Evolutionary conservation across 2,113 vertebrate genomes (phyloP), one percentile per base, ranked within the genome.

Genomic region (Emberiza fucata): DNA sequence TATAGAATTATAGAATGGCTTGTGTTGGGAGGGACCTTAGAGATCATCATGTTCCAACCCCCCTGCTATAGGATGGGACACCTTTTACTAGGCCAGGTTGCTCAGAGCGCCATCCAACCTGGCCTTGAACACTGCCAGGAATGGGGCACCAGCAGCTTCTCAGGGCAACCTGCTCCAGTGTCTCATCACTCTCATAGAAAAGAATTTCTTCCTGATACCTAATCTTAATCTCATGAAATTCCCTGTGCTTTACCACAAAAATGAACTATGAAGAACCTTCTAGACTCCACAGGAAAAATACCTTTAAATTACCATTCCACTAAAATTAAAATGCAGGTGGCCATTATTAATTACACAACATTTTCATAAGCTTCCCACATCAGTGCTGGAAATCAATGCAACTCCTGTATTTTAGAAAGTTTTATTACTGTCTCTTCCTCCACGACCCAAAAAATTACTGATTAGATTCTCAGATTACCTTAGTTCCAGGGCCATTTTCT

Each of bases 391-490:
- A 88, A 28, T 42, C 23, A n/a, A 11, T 19, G 14, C 3, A n/a
- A 85, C 37, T 51, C 21, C 37, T 39, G 3, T 23, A 29, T 65
- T 56, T 95, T 20, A 65, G 73, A 80, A 31, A 65, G 23, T 7
- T 31, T 53, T 4, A 5, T 11, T n/a, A n/a, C n/a, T 17, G 8
- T 42, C 37, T 54, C 22, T 63, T 81, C 21, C 11, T 2, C 3
- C 6, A 4, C 3, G 0, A 8, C 7, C 9, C 54, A 53, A 45
- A 21, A 57, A 92, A 86, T 69, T 24, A 81, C 6, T 42, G 19
- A 70, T 19, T 2, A 70, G 68, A 48, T 66, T 90, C 47, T 75
- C 39, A 45, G 37, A 63, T 90, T 96, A 99, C 99, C 98, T 98
- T 98, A 56, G 64, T 59, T 85, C 96, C 93, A 53, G 95, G 92